These are phyloP conservation scores for Arizona elegans DNA, from an alignment of 2,113 vertebrate species.

Conservation along the genomic window DNA sequence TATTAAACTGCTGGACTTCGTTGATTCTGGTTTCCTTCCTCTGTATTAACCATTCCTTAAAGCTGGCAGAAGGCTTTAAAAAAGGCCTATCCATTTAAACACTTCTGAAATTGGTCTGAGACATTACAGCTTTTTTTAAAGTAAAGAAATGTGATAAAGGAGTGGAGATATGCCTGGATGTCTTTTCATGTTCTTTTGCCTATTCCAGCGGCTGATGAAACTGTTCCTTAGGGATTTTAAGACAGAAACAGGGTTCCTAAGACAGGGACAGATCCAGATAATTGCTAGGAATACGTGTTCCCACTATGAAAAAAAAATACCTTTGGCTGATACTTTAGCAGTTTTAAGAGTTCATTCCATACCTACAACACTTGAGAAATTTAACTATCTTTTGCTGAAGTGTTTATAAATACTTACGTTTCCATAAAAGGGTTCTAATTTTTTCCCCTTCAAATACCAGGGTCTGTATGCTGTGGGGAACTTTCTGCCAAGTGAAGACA, in stretches of 20 bases:
- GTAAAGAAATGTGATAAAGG: not conserved
- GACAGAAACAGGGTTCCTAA: not conserved
- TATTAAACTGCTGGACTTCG: not conserved
- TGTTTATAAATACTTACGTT: constrained; percentile 9
- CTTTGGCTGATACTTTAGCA: not conserved
- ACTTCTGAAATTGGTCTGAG: not conserved
- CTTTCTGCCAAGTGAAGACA: constrained; percentile 87
- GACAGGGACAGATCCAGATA: not conserved
- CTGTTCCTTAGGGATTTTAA: not conserved
- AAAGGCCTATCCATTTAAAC: not conserved
- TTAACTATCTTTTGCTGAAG: not conserved
- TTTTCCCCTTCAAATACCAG: constrained; percentile 68
- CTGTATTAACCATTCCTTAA: not conserved
- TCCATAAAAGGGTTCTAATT: constrained; percentile 30
- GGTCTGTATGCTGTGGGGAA: constrained; percentile 94
- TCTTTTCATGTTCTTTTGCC: not conserved
- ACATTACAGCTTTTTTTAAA: not conserved
- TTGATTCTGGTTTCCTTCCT: not conserved
- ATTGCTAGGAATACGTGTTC: not conserved
- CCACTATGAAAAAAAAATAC: not conserved
- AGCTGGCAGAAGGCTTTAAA: not conserved
- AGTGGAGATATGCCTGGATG: not conserved
- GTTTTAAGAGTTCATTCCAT: not conserved
- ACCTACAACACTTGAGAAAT: not conserved
- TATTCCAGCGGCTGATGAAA: not conserved